Evolutionary conservation across 2,888 invertebrate genomes (phyloP), one percentile per base, ranked within the genome.

Genomic region (Hypolimnas misippus): DNA sequence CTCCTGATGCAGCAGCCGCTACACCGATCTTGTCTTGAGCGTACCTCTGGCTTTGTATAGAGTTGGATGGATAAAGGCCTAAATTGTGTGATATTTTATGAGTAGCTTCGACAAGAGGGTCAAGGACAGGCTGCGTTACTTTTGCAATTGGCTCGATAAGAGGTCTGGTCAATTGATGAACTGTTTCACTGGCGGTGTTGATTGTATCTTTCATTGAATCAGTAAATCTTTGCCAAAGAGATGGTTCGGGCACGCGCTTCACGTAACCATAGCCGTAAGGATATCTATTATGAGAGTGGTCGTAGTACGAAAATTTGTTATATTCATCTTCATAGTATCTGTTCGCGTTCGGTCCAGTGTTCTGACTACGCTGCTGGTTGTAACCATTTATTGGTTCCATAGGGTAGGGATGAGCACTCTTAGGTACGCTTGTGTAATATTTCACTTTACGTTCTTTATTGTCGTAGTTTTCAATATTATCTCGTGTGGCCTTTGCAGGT

Each of bases 71-170:
- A 7, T 94, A 93, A 7, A 96, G 86, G 0, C 96, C 96, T 46
- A 96, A 87, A 79, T 96, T 96, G 70, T 95, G 94, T 0, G 96
- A 95, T 63, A 96, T 96, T 80, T 96, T 96, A 7, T 96, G 95
- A 0, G 96, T 95, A 0, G 96, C 96, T 83, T 96, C 96, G 0
- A 96, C 94, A 33, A 96, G 81, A 0, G 96, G 96, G 61, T 96
- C 96, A 29, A 95, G 89, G 1, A 95, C 95, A 2, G 95, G 95
- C 63, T 94, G 89, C 0, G 95, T 93, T 0, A 93, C 92, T 77
- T 91, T 93, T 2, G 93, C 90, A 44, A 94, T 88, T 0, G 94
- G 94, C 31, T 93, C 92, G 53, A 93, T 91, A n/a, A 94, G 92
- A 1, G 94, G 94, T 60, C 91, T 90, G 0, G 95, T 93, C 10